Conservation (phyloP, 2,113 vertebrate genomes). For the Brachionichthys hirsutus region DNA sequence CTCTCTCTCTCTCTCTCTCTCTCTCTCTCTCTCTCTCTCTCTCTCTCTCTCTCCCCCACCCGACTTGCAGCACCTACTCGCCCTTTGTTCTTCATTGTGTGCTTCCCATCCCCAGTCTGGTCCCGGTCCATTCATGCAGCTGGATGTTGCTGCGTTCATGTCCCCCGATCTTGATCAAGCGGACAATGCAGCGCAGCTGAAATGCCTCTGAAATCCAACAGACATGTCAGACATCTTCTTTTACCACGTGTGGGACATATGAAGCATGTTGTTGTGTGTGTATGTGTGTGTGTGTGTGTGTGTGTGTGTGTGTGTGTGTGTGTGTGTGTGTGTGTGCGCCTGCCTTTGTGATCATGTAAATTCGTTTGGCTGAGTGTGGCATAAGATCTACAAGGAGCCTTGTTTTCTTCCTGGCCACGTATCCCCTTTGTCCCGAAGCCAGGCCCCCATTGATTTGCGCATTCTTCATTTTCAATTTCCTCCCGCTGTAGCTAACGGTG, state of each 20-base stretch:
- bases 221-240: too few relatives aligned
- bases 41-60: too few relatives aligned
- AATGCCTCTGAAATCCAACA: not conserved
- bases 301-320: too few relatives aligned
- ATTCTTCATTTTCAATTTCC: constrained; percentile 44
- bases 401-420: constrained; percentile 14
- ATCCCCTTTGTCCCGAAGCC: constrained; percentile 30
- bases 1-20: too few relatives aligned
- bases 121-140: constrained; percentile 55
- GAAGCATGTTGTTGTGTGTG: too few relatives aligned
- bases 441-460: constrained; percentile 30
- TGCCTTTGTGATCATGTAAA: constrained; percentile 15
- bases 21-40: too few relatives aligned
- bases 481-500: constrained; percentile 22
- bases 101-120: constrained; percentile 34
- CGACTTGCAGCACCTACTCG: constrained; percentile 34
- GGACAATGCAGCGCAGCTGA: not conserved
- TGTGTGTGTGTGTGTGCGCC: not conserved
- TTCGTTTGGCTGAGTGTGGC: too few relatives aligned
- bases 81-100: constrained; percentile 57
- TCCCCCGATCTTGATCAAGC: constrained; percentile 7
- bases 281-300: too few relatives aligned
- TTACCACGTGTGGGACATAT: too few relatives aligned
- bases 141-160: constrained; percentile 60
- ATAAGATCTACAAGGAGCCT: constrained; percentile 21